Percentiles rank a stretch among this genome's conserved stretches.
Evolutionary conservation across 2,113 vertebrate genomes (phyloP).

Genomic region (Azemiops feae): DNA sequence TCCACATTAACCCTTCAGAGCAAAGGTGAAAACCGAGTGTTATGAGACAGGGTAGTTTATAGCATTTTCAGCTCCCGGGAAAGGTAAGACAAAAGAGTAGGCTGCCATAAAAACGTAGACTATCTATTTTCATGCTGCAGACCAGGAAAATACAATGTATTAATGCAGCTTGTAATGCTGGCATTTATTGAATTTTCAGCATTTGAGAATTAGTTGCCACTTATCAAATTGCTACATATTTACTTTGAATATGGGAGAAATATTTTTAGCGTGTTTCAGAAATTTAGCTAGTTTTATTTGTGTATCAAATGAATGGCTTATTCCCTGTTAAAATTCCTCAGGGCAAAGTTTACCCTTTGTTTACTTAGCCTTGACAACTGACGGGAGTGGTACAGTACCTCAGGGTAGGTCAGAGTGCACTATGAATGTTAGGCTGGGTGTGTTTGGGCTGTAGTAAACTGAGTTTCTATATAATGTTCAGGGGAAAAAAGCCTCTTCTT

Average conservation of each 20-base stretch:
- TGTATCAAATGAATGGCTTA: slow-evolving; percentile 23
- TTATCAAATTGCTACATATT: neutral
- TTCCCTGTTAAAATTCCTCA: slow-evolving; percentile 36
- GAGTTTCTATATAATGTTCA: neutral
- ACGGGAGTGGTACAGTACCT: slow-evolving; percentile 35
- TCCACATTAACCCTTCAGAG: neutral
- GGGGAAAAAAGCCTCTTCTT: slow-evolving; percentile 1
- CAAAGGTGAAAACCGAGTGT: neutral
- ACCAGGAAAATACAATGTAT: neutral
- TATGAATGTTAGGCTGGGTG: slow-evolving; percentile 14
- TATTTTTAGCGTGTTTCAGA: neutral
- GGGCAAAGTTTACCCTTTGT: slow-evolving; percentile 59
- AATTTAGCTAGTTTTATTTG: neutral
- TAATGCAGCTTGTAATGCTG: neutral
- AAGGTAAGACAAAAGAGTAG: neutral
- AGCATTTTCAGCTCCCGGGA: neutral
- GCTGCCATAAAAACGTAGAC: neutral
- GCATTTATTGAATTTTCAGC: neutral
- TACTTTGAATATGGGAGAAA: neutral
- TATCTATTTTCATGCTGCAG: neutral
- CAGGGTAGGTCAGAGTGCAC: neutral
- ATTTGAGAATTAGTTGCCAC: neutral
- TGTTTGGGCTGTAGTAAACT: neutral
- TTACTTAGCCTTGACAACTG: slow-evolving; percentile 54
- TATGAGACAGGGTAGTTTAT: neutral